These are phyloP conservation scores for Nyctalus aviator DNA, from an alignment of 2,797 vertebrate species.

Conservation along the genomic window DNA sequence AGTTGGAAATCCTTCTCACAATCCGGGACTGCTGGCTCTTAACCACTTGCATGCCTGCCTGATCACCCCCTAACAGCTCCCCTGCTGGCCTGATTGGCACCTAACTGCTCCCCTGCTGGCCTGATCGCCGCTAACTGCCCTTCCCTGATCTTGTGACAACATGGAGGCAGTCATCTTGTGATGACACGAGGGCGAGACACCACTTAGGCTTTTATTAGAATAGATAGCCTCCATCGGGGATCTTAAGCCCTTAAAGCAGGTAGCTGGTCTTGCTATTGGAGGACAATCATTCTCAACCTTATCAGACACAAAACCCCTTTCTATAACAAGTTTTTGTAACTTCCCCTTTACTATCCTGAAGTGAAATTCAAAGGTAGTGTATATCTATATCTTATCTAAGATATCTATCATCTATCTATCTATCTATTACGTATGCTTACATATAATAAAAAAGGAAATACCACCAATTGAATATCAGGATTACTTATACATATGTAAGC, in stretches of 20 bases:
- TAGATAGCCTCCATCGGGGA: background rate
- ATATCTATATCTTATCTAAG: background rate
- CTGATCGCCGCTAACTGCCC: no score
- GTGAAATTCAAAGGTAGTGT: background rate
- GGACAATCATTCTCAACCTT: background rate
- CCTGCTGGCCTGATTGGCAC: no score
- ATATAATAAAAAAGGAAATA: background rate
- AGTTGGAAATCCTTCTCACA: no score
- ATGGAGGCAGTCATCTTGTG: no score
- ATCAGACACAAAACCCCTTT: background rate
- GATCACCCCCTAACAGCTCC: no score
- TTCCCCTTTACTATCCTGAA: background rate
- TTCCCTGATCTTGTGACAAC: no score
- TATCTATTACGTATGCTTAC: background rate
- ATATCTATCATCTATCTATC: no score
- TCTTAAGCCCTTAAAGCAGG: background rate
- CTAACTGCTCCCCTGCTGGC: no score
- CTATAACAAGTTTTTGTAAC: background rate
- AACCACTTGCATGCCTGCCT: no score
- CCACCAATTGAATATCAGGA: background rate
- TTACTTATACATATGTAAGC: rapidly evolving
- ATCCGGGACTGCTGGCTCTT: no score
- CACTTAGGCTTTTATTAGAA: no score
- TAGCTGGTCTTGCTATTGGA: background rate
- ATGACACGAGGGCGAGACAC: no score